Percentiles rank a stretch among this genome's conserved stretches.
Conservation (phyloP, 1,140 invertebrate genomes). For the Drosophila micromelanica region DNA sequence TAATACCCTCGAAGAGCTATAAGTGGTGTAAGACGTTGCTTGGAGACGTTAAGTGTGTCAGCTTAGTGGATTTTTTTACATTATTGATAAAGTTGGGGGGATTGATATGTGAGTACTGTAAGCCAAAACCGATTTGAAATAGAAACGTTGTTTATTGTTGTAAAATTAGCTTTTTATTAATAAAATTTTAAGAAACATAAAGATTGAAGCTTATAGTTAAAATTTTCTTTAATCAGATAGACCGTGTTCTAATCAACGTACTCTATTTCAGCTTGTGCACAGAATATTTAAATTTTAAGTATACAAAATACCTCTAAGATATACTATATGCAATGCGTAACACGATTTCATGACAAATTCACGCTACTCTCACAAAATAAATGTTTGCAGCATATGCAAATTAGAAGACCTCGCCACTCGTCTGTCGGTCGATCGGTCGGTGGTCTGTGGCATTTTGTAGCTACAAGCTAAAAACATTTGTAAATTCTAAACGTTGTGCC, state of each 20-base stretch:
- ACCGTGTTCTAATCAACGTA: background rate
- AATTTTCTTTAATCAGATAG: too few species aligned
- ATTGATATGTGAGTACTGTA: background rate
- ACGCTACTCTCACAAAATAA: conserved; percentile 23
- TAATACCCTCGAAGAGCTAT: background rate
- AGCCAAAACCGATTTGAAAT: background rate
- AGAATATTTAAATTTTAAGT: conserved; percentile 1
- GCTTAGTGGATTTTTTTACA: background rate
- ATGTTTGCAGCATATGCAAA: conserved; percentile 46
- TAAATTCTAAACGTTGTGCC: conserved; percentile 46
- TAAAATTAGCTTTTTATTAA: too few species aligned
- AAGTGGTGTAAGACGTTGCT: background rate
- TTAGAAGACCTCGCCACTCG: conserved; percentile 26
- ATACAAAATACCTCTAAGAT: background rate
- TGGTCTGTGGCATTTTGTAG: conserved; percentile 45
- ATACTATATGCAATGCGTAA: conserved; percentile 19
- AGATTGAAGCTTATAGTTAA: too few species aligned
- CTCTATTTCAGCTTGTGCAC: background rate
- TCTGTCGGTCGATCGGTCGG: conserved; percentile 3
- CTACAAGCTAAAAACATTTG: conserved; percentile 49
- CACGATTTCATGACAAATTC: conserved; percentile 35
- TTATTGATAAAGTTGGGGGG: background rate
- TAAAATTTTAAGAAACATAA: too few species aligned
- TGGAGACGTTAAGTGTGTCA: conserved; percentile 5
- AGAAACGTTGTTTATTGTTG: background rate